Evolutionary conservation across 2,113 vertebrate genomes (phyloP), one percentile per base, ranked within the genome.

Genomic region (Larimichthys crocea): DNA sequence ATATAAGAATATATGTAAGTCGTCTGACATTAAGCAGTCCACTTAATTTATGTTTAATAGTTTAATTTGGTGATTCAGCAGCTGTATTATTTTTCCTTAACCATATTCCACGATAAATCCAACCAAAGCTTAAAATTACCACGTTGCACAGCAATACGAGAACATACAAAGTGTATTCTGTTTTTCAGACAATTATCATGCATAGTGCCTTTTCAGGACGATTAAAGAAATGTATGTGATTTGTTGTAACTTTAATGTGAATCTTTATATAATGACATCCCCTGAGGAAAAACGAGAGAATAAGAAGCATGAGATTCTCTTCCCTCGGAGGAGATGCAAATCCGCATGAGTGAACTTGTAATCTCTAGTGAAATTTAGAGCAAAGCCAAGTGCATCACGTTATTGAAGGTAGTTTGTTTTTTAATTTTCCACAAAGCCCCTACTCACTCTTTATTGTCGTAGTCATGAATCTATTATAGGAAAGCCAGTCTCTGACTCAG

Each of bases 271-370:
- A 78, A 87, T 15, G 14, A n/a, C 22, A 19, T 52, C 20, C 50
- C 50, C 61, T 52, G 22, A 40, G 56, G 67, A 24, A 62, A 74
- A 60, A 72, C 52, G 22, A 63, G 17, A 42, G 46, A 15, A 17
- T 60, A 24, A 59, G 71, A 53, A 62, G n/a, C 52, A 79, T 24
- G n/a, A 73, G 5, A 74, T 4, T 5, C 55, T 76, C 62, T 11
- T 46, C 44, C 14, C 14, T 46, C 44, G 14, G 44, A 46, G 12
- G 44, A 46, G 44, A 46, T 85, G 57, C 48, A 49, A 31, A 81
- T 63, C 60, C 53, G 69, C 75, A 74, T 77, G 76, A 72, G 31
- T 79, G 48, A 63, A 55, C 31, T 60, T 68, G n/a, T 61, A 26
- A 86, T 74, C 35, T 44, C 40, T 14, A 31, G n/a, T 63, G 55